Evolutionary conservation across 2,113 vertebrate species (phyloP).

Genomic region (Myotis davidii): DNA sequence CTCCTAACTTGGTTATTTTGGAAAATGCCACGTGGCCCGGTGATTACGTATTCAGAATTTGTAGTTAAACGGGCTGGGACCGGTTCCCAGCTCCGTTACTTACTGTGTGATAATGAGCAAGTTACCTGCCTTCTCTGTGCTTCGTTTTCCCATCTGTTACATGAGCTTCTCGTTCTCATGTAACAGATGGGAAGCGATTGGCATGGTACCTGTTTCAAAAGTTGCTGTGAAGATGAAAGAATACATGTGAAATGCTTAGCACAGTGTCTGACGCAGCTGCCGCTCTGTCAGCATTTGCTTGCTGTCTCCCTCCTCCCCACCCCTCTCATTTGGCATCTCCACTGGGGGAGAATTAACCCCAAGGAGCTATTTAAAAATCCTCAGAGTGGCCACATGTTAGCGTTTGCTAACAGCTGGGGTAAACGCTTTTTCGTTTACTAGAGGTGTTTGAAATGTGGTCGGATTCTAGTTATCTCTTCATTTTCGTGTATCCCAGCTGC

Average conservation of each 20-base stretch:
- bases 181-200: not conserved
- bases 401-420: not conserved
- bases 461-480: not conserved
- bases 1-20: slow-evolving; percentile 15
- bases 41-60: not conserved
- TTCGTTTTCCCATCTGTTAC: not conserved
- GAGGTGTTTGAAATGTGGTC: not conserved
- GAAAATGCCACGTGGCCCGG: not conserved
- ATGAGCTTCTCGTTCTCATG: not conserved
- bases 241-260: too few relatives aligned
- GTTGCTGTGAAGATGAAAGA: not conserved
- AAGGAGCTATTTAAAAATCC: not conserved
- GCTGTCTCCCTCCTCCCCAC: not conserved
- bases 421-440: not conserved
- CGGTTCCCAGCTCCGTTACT: not conserved
- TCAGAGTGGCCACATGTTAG: not conserved
- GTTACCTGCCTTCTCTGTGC: not conserved
- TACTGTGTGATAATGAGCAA: not conserved
- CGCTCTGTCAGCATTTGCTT: not conserved
- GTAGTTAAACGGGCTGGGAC: not conserved
- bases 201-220: not conserved
- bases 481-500: not conserved
- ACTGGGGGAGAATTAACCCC: not conserved
- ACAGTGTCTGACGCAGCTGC: not conserved
- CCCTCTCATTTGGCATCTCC: not conserved